These are phyloP conservation scores for Microctenopoma stevenorrisi DNA, from an alignment of 2,797 vertebrate genomes.

Conservation along the genomic window DNA sequence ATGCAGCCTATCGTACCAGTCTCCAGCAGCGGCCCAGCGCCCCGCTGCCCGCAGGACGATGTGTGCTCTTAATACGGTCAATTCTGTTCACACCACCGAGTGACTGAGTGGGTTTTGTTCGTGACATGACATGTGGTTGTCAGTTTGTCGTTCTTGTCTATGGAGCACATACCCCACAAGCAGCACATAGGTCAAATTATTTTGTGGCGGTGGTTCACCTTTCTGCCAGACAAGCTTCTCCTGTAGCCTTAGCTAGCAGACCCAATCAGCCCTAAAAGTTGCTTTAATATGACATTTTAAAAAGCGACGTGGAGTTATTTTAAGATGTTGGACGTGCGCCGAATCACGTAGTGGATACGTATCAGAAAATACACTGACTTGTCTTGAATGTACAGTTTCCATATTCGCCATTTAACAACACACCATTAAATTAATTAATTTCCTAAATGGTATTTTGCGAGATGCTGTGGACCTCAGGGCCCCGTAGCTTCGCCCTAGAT, in stretches of 20 bases:
- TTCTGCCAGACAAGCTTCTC: background rate
- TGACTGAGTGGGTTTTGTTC: background rate
- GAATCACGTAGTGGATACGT: background rate
- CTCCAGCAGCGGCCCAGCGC: conserved; percentile 54
- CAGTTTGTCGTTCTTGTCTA: background rate
- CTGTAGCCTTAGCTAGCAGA: background rate
- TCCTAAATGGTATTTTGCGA: conserved; percentile 13
- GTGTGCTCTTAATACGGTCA: background rate
- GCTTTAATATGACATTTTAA: background rate
- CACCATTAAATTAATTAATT: background rate
- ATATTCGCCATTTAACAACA: background rate
- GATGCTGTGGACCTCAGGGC: conserved; percentile 10
- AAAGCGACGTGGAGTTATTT: background rate
- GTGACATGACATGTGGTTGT: fast-evolving
- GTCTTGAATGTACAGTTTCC: background rate
- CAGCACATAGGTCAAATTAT: background rate
- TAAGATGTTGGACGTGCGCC: background rate
- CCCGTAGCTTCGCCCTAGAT: conserved; percentile 1
- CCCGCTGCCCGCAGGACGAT: background rate
- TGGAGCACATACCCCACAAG: background rate
- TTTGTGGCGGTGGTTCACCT: background rate
- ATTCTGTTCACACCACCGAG: background rate
- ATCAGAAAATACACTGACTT: background rate
- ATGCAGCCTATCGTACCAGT: conserved; percentile 19
- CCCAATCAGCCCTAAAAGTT: conserved; percentile 3